Conservation (phyloP, 2,888 invertebrate species). For the Seira ritae region DNA sequence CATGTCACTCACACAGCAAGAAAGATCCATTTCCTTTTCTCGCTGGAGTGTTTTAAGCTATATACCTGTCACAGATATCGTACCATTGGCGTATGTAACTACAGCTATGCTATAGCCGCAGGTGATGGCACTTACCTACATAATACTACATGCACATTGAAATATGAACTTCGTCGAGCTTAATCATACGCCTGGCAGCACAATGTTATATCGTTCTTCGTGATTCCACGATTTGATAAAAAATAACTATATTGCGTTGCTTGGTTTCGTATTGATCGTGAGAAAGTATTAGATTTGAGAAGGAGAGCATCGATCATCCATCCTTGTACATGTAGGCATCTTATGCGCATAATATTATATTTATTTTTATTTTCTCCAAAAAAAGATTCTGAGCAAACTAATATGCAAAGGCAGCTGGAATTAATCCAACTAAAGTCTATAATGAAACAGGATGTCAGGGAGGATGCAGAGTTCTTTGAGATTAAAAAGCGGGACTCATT, state of each 20-base stretch:
- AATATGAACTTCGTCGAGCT: neutral
- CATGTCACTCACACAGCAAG: neutral
- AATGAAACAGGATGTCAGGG: too few species aligned
- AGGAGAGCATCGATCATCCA: neutral
- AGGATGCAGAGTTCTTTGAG: too few species aligned
- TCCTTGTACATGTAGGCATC: too few species aligned
- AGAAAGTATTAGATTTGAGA: neutral
- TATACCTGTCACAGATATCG: neutral
- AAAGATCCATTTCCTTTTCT: neutral
- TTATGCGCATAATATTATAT: too few species aligned
- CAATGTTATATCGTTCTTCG: neutral
- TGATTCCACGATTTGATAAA: neutral
- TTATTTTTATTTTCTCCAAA: too few species aligned
- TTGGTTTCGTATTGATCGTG: neutral
- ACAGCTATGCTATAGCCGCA: neutral
- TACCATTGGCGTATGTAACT: too few species aligned
- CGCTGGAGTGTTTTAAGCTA: neutral
- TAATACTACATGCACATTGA: neutral
- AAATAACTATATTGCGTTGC: neutral
- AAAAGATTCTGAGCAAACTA: too few species aligned
- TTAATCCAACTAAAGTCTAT: too few species aligned
- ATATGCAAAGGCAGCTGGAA: too few species aligned
- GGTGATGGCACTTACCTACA: neutral
- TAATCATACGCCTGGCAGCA: neutral
- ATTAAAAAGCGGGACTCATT: too few species aligned